Evolutionary conservation across 2,113 vertebrate species (phyloP).

Genomic region (Bubo scandiacus): DNA sequence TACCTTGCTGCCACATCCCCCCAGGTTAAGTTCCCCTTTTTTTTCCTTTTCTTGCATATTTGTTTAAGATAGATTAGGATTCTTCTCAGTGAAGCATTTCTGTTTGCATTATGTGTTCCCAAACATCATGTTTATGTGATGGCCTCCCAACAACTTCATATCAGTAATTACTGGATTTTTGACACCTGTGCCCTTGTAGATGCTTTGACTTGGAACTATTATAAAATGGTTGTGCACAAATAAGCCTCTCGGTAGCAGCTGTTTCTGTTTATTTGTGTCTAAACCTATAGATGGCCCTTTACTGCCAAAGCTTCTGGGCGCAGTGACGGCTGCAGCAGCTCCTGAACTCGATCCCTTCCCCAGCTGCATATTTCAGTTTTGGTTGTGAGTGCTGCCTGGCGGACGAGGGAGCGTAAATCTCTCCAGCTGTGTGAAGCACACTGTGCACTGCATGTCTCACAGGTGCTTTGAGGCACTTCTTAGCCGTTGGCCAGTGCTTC

Average conservation of each 20-base stretch:
- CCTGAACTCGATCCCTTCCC: not conserved
- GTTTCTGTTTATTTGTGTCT: not conserved
- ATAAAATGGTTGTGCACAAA: not conserved
- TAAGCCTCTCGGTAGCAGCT: not conserved
- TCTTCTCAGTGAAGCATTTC: slow-evolving; percentile 8
- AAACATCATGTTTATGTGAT: not conserved
- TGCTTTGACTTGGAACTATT: not conserved
- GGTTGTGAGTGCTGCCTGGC: not conserved
- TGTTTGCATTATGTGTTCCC: slow-evolving; percentile 21
- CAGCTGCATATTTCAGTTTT: not conserved
- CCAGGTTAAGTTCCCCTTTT: slow-evolving; percentile 13
- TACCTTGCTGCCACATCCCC: not conserved
- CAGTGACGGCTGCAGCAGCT: not conserved
- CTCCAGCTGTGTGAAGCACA: not conserved
- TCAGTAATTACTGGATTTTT: not conserved
- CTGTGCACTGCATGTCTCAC: rapidly evolving
- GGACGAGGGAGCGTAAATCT: not conserved
- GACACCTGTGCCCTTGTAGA: not conserved
- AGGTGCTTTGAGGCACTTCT: not conserved
- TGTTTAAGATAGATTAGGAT: not conserved
- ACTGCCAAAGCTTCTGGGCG: not conserved
- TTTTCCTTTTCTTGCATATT: not conserved
- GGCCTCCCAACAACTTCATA: not conserved
- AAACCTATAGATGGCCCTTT: not conserved
- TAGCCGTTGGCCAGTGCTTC: not conserved